Conservation (phyloP, 2,113 vertebrate genomes). For the Petrocephalus microphthalmus region DNA sequence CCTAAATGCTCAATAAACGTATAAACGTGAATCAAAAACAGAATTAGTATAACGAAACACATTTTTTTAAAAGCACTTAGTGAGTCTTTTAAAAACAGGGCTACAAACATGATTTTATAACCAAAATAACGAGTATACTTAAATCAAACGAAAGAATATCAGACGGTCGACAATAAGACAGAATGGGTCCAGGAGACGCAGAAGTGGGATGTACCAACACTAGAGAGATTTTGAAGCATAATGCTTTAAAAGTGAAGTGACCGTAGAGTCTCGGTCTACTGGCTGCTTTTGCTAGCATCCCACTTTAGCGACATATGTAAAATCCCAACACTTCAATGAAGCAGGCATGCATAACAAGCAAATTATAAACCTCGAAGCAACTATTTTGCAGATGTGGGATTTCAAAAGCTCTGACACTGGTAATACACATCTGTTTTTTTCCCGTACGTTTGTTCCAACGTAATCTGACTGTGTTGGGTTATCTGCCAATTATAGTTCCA, state of each 20-base stretch:
- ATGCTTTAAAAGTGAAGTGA: not conserved
- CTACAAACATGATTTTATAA: conserved; percentile 16
- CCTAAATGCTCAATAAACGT: conserved; percentile 23
- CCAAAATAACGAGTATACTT: conserved; percentile 28
- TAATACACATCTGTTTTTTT: not conserved
- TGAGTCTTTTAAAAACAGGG: conserved; percentile 13
- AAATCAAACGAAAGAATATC: conserved; percentile 9
- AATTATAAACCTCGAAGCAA: not conserved
- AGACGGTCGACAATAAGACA: not conserved
- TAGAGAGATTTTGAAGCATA: not conserved
- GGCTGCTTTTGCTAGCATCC: conserved; percentile 37
- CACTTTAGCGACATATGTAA: not conserved
- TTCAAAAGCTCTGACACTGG: not conserved
- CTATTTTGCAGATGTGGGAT: not conserved
- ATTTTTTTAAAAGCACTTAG: conserved; percentile 1
- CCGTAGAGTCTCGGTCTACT: conserved; percentile 43
- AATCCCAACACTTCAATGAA: not conserved
- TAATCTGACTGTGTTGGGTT: not conserved
- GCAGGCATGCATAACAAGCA: conserved; percentile 6
- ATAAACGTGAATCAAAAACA: conserved; percentile 17
- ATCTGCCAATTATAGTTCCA: not conserved
- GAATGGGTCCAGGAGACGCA: not conserved
- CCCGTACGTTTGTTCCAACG: not conserved
- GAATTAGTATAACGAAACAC: not conserved
- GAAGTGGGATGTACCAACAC: not conserved